These are phyloP conservation scores for Danio albolineatus DNA, from an alignment of 2,797 vertebrate genomes.

Conservation along the genomic window DNA sequence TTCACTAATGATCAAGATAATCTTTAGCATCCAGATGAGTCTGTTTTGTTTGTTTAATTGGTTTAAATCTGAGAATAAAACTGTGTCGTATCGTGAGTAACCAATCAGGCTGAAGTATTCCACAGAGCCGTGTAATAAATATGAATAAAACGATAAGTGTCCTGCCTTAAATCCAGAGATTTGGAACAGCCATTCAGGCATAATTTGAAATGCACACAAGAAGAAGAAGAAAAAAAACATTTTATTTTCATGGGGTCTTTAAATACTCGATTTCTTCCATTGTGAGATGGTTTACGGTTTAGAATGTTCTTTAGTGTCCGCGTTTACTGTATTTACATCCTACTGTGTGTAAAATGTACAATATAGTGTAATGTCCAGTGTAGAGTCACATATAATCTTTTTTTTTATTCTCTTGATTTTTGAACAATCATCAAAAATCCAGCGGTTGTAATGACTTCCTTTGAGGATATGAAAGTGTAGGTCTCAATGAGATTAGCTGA, in stretches of 20 bases:
- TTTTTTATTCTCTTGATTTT: conserved; percentile 37
- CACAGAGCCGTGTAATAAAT: too few relatives aligned
- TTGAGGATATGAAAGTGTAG: conserved; percentile 61
- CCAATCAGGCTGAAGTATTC: too few relatives aligned
- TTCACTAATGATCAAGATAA: too few relatives aligned
- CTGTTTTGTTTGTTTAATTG: too few relatives aligned
- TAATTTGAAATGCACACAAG: neutral
- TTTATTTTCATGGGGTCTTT: conserved; percentile 8
- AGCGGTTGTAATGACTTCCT: conserved; percentile 46
- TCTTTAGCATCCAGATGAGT: too few relatives aligned
- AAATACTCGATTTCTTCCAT: neutral
- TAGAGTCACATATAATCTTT: conserved; percentile 17
- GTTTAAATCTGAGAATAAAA: too few relatives aligned
- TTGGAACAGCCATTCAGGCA: neutral
- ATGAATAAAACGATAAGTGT: too few relatives aligned
- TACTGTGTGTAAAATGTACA: neutral
- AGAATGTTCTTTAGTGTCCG: neutral
- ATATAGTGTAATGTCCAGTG: conserved; percentile 33
- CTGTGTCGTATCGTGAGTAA: too few relatives aligned
- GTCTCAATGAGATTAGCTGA: conserved; percentile 61
- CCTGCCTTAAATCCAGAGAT: too few relatives aligned
- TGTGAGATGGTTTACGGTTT: neutral
- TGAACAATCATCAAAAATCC: conserved; percentile 45
- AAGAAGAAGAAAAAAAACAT: too few relatives aligned
- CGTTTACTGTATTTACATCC: neutral